Conservation (phyloP, 2,888 invertebrate species). For the Matsumyia berberina region DNA sequence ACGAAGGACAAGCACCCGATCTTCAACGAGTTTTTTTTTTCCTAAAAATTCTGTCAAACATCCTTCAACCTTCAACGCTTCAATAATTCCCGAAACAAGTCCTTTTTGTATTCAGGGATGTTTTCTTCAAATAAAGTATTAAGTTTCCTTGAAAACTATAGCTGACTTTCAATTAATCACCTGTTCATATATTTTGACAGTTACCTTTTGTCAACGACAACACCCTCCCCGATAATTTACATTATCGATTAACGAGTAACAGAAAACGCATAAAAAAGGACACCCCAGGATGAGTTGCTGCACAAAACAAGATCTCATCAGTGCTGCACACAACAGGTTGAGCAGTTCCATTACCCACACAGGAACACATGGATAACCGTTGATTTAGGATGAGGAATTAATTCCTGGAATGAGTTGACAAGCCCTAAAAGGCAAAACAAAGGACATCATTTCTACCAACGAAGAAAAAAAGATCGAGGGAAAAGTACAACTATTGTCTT, state of each 20-base stretch:
- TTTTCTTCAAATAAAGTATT: constrained; percentile 47
- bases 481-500: constrained; percentile 54
- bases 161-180: constrained; percentile 66
- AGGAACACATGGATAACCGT: constrained; percentile 51
- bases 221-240: constrained; percentile 66
- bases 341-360: constrained; percentile 47
- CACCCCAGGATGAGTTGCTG: constrained; percentile 72
- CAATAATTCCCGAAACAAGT: constrained; percentile 31
- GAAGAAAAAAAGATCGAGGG: constrained; percentile 30
- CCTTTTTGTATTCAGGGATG: constrained; percentile 20
- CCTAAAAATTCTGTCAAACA: too few relatives aligned
- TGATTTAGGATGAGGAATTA: constrained; percentile 56
- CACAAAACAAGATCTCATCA: constrained; percentile 63
- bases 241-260: constrained; percentile 64
- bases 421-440: constrained; percentile 42
- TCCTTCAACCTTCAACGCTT: not conserved
- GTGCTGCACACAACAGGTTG: constrained; percentile 66
- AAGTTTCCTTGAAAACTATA: constrained; percentile 52
- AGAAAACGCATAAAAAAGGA: constrained; percentile 58
- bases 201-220: constrained; percentile 69
- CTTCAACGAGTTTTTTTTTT: too few relatives aligned
- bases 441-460: constrained; percentile 63
- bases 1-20: too few relatives aligned
- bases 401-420: constrained; percentile 73
- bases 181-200: constrained; percentile 74